Evolutionary conservation across 2,797 vertebrate species (phyloP), one percentile per base, ranked within the genome.

Genomic region (Neosilurus mollespiculum): DNA sequence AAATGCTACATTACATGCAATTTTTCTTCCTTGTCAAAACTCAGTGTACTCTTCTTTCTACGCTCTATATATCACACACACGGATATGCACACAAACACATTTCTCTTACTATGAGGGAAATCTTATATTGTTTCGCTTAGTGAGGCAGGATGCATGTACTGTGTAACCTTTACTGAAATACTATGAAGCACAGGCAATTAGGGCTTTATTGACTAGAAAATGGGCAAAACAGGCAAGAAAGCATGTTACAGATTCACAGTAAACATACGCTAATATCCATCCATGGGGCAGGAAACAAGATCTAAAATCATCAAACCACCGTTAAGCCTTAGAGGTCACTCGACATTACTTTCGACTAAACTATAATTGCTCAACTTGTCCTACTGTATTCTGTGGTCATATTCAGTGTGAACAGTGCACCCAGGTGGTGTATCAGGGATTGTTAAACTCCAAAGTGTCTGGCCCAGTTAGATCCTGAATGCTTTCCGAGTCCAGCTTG

Each of bases 401-500:
- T 86, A 81, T 65, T 34, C 70, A 78, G 59, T 85, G 66, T 78
- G 56, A 86, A 84, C 78, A 73, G 81, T 79, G 81, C 87, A 91
- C 90, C 84, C 85, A 86, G 87, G 84, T 90, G 89, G 90, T 65
- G 62, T 69, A 79, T 88, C 83, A 70, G 62, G 80, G 85, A 64
- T 81, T 81, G 70, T 83, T 86, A 81, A 85, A 26, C 86, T 88
- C 73, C 43, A 64, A 89, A 85, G 82, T 51, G 71, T 84, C 89
- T 86, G 73, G 78, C 85, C 82, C 87, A 92, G 91, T 91, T 90
- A 89, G 43, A 81, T 87, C 83, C 77, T 64, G 64, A 78, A 83
- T 66, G 78, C 81, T 82, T 81, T 64, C 69, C 15, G 61, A 85
- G 30, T 90, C 86, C 85, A 58, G 58, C 88, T 91, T 87, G 87